These are phyloP conservation scores for Anisognathus igniventris DNA, from an alignment of 2,797 vertebrate genomes.

Conservation along the genomic window DNA sequence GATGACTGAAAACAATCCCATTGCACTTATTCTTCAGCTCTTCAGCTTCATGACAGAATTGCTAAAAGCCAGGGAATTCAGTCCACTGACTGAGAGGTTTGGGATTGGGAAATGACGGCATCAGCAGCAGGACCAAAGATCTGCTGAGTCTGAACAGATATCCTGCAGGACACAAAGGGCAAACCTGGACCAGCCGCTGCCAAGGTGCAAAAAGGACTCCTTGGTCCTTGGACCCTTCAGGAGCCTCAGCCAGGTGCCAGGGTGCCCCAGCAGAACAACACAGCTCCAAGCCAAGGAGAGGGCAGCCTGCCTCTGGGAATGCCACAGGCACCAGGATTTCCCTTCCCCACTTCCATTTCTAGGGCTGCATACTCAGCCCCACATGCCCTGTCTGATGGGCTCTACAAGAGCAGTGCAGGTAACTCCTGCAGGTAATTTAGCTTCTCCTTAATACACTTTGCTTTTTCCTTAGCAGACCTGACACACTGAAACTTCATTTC, in stretches of 20 bases:
- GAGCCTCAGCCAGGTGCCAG: neutral
- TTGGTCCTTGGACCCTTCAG: accelerated
- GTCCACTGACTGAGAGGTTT: neutral
- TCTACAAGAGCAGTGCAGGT: accelerated
- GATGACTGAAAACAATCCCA: neutral
- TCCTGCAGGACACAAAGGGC: neutral
- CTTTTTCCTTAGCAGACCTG: neutral
- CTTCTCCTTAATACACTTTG: neutral
- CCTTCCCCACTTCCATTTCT: neutral
- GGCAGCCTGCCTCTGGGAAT: neutral
- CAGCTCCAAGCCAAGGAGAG: neutral
- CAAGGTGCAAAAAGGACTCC: neutral
- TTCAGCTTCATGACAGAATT: neutral
- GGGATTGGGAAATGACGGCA: neutral
- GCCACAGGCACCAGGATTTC: neutral
- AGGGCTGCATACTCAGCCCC: neutral
- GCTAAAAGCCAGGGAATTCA: neutral
- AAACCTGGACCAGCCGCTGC: neutral
- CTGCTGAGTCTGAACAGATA: neutral
- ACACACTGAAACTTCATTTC: neutral
- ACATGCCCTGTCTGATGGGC: accelerated
- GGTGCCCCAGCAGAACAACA: neutral
- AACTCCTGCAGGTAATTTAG: neutral
- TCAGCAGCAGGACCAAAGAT: neutral
- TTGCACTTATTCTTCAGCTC: neutral